phyloP scores from a whole-genome alignment of 2,888 invertebrate genomes.

The Nomada flava region DNA sequence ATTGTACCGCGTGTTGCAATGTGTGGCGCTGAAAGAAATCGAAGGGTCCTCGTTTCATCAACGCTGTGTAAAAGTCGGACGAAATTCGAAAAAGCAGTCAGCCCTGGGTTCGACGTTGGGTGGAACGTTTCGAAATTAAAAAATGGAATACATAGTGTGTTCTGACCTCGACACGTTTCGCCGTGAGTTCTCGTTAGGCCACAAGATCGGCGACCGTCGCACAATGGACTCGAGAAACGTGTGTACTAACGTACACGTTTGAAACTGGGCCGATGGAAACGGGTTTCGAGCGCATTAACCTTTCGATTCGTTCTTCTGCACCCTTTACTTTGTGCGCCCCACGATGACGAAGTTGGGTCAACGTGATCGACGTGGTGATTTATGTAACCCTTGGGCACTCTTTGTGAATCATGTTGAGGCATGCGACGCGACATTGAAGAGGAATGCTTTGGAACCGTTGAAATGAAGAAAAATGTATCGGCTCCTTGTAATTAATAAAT shows the following conservation, averaged over 20 bases:
- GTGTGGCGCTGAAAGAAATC: no score
- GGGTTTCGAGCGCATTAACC: constrained; percentile 51
- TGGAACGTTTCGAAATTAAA: constrained; percentile 10
- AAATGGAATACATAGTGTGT: background rate
- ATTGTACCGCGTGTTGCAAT: no score
- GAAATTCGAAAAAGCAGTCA: no score
- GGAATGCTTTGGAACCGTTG: no score
- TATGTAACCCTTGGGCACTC: background rate
- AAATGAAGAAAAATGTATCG: no score
- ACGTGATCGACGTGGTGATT: constrained; percentile 3
- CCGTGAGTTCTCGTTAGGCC: constrained; percentile 40
- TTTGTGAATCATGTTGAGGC: background rate
- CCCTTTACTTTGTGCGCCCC: constrained; percentile 31
- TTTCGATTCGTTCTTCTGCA: constrained; percentile 52
- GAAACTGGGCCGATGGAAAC: constrained; percentile 61
- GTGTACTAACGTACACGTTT: constrained; percentile 9
- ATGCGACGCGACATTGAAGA: background rate
- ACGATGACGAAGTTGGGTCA: constrained; percentile 27
- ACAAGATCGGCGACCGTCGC: constrained; percentile 34
- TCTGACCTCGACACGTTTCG: constrained; percentile 54
- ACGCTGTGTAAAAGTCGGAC: no score
- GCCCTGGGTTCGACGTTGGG: background rate
- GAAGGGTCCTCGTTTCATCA: no score
- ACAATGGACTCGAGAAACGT: constrained; percentile 40
- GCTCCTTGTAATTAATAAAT: no score